These are phyloP conservation scores for Nothoprocta pentlandii DNA, from an alignment of 2,113 vertebrate genomes.

Conservation along the genomic window DNA sequence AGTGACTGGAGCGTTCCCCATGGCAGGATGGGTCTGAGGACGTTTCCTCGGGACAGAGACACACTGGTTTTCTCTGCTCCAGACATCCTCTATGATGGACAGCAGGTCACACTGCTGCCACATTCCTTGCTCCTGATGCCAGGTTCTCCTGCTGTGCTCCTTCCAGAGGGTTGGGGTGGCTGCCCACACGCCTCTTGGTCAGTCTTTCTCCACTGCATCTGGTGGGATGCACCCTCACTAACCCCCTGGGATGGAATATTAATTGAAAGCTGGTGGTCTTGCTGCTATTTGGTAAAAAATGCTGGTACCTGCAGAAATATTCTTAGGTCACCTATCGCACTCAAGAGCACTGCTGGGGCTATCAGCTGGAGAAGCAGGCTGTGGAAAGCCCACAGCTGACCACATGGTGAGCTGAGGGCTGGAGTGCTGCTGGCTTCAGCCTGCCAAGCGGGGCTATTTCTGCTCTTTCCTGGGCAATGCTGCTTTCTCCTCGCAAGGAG, in stretches of 20 bases:
- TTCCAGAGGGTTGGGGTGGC: neutral
- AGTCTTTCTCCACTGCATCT: neutral
- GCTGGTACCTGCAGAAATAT: neutral
- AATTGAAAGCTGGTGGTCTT: neutral
- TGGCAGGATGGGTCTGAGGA: neutral
- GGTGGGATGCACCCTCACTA: neutral
- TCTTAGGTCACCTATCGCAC: rapidly evolving
- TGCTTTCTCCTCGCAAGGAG: neutral
- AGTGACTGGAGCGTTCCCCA: neutral
- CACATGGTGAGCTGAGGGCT: neutral
- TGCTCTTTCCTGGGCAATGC: neutral
- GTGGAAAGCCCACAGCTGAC: neutral
- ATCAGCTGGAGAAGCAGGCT: neutral
- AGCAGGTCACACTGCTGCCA: neutral
- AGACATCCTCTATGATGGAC: neutral
- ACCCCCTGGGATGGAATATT: neutral
- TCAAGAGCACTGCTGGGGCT: neutral
- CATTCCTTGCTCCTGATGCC: neutral
- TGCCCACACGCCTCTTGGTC: neutral
- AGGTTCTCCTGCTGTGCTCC: neutral
- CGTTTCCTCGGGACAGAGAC: neutral
- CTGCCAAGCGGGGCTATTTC: neutral
- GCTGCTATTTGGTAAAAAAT: neutral
- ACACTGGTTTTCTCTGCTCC: neutral
- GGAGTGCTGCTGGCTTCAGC: neutral